A percentile compares a stretch with the other conserved stretches of the same genome.
These are phyloP conservation scores for Acholoe squamosa DNA, from an alignment of 2,888 invertebrate genomes.

Conservation along the genomic window DNA sequence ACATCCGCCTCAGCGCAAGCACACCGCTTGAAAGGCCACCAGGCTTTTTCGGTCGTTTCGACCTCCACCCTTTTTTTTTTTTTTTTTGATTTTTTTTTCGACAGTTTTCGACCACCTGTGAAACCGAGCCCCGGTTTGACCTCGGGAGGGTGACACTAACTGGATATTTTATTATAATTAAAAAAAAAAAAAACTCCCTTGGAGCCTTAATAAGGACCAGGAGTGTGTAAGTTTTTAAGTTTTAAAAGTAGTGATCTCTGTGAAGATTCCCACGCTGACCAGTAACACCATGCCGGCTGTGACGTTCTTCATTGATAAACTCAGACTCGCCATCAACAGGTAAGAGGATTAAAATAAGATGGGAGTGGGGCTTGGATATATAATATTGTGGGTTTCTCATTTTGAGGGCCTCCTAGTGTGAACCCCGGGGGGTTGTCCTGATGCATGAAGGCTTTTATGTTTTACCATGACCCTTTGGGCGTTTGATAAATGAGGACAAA, in stretches of 20 bases:
- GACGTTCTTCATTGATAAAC: constrained; percentile 53
- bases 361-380: not conserved
- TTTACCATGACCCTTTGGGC: no score
- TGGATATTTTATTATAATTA: not conserved
- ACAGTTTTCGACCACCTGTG: not conserved
- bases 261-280: constrained; percentile 42
- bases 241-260: not conserved
- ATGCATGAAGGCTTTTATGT: no score
- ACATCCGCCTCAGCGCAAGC: constrained; percentile 30
- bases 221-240: not conserved
- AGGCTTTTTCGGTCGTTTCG: constrained; percentile 50
- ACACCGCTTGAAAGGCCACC: constrained; percentile 29
- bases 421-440: no score
- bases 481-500: no score
- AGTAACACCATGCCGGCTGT: constrained; percentile 34
- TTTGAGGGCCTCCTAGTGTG: no score
- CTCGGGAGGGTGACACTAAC: not conserved
- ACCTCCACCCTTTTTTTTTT: constrained; percentile 6
- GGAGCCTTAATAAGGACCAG: not conserved
- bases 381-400: no score
- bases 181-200: not conserved
- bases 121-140: constrained; percentile 13
- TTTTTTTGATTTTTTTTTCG: not conserved
- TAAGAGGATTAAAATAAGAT: not conserved
- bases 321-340: constrained; percentile 42